Percentiles rank a stretch among this genome's conserved stretches.
phyloP scores from a whole-genome alignment of 2,797 vertebrate species.

The Sebastes vulpes region DNA sequence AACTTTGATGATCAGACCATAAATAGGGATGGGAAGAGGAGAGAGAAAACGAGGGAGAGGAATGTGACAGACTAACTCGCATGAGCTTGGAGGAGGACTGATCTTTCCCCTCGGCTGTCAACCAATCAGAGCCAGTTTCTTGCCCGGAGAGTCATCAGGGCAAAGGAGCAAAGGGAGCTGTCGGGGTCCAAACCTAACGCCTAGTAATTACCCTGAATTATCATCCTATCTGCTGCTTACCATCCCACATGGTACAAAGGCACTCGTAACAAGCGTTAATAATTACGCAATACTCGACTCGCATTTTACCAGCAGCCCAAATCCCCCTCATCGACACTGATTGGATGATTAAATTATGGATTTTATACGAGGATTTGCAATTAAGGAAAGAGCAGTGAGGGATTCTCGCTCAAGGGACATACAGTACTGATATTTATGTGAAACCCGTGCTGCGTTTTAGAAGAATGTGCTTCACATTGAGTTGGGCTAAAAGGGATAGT shows the following conservation, averaged over 20 bases:
- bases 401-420: slow-evolving; percentile 34
- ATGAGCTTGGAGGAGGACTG: neutral
- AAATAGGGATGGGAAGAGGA: neutral
- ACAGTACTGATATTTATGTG: slow-evolving; percentile 34
- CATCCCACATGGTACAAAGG: slow-evolving; percentile 42
- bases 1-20: neutral
- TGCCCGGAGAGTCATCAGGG: slow-evolving; percentile 5
- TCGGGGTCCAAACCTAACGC: slow-evolving; percentile 34
- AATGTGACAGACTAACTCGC: neutral
- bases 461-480: slow-evolving; percentile 1
- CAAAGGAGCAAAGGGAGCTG: slow-evolving; percentile 25
- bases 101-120: neutral
- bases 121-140: slow-evolving; percentile 19
- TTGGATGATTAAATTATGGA: slow-evolving; percentile 74
- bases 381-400: slow-evolving; percentile 46
- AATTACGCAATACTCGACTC: slow-evolving; percentile 49
- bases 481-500: neutral
- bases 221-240: slow-evolving; percentile 56
- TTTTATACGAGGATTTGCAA: slow-evolving; percentile 69
- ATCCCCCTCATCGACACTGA: slow-evolving; percentile 57
- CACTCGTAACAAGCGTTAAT: slow-evolving; percentile 62
- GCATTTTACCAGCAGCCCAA: slow-evolving; percentile 53
- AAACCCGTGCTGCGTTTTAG: neutral
- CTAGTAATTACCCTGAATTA: slow-evolving; percentile 54
- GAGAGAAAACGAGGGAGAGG: neutral